Evolutionary conservation across 2,888 invertebrate genomes (phyloP).

Genomic region (Flexamia atlantica): DNA sequence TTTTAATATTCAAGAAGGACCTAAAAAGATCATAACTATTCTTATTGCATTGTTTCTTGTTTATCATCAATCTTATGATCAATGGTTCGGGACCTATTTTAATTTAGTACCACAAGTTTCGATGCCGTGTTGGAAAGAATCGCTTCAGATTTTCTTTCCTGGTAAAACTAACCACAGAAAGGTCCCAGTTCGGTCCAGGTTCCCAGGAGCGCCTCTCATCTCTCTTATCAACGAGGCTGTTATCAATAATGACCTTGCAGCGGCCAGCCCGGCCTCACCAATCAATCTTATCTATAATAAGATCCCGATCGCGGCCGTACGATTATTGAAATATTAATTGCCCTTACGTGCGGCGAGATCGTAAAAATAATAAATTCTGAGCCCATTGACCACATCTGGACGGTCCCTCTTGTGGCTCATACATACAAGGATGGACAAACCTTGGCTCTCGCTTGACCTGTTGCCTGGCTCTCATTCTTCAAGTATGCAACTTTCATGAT

Average conservation of each 20-base stretch:
- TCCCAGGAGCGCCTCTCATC: not conserved
- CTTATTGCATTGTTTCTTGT: no score
- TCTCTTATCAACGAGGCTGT: conserved; percentile 11
- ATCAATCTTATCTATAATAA: conserved; percentile 46
- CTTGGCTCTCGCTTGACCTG: no score
- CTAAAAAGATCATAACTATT: no score
- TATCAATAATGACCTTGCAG: conserved; percentile 21
- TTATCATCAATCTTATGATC: no score
- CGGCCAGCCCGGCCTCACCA: not conserved
- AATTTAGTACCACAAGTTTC: not conserved
- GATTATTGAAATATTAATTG: conserved; percentile 48
- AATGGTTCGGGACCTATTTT: no score
- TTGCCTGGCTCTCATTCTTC: no score
- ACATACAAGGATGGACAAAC: no score
- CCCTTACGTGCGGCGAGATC: conserved; percentile 21
- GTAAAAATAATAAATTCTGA: conserved; percentile 27
- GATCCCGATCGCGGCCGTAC: conserved; percentile 17
- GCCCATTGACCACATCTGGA: conserved; percentile 20
- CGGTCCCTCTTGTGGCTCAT: not conserved
- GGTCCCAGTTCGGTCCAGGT: not conserved
- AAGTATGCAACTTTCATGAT: no score
- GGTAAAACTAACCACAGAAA: not conserved
- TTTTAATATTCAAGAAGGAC: no score
- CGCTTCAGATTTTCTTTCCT: not conserved
- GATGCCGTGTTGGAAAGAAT: not conserved